Conservation (phyloP, 2,113 vertebrate species). For the Clarias magur region DNA sequence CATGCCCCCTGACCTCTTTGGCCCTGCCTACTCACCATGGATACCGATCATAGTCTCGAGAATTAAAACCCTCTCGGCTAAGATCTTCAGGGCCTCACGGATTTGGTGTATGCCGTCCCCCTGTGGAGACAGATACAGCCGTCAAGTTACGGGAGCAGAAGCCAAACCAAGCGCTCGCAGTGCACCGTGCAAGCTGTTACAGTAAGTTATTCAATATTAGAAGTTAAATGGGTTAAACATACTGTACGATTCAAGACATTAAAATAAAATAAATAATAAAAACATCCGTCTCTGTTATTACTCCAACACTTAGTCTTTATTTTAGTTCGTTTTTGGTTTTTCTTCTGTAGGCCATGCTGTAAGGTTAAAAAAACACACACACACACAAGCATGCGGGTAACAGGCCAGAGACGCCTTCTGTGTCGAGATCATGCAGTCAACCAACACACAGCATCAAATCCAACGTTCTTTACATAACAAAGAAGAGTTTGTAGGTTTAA, state of each 20-base stretch:
- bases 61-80: slow-evolving; percentile 99
- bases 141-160: slow-evolving; percentile 80
- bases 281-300: slow-evolving; percentile 11
- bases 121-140: slow-evolving; percentile 95
- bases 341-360: slow-evolving; percentile 35
- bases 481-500: not conserved
- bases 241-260: slow-evolving; percentile 43
- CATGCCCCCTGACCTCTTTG: slow-evolving; percentile 59
- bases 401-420: slow-evolving; percentile 18
- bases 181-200: slow-evolving; percentile 65
- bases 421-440: slow-evolving; percentile 39
- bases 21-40: slow-evolving; percentile 93
- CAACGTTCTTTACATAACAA: not conserved
- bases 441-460: not conserved
- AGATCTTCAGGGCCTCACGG: slow-evolving; percentile 99
- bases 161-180: slow-evolving; percentile 68
- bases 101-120: slow-evolving; percentile 99
- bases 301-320: not conserved
- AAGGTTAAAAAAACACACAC: not conserved
- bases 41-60: slow-evolving; percentile 99
- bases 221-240: slow-evolving; percentile 75
- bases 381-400: slow-evolving; percentile 35
- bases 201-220: slow-evolving; percentile 58
- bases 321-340: not conserved
- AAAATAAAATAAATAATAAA: not conserved